Evolutionary conservation across 2,888 invertebrate genomes (phyloP).

Genomic region (Limulus polyphemus): DNA sequence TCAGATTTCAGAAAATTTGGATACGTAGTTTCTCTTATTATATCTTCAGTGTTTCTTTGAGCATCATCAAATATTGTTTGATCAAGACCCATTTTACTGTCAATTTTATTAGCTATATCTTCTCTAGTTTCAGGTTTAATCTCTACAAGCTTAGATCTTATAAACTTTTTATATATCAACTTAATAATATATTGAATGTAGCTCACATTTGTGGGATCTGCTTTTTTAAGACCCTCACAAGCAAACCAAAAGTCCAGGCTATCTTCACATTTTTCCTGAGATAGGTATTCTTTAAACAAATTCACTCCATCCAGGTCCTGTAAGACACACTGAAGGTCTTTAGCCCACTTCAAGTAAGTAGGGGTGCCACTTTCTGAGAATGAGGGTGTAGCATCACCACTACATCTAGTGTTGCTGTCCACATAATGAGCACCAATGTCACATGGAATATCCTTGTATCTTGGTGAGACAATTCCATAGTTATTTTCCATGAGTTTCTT

Average conservation of each 20-base stretch:
- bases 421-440: too few species aligned
- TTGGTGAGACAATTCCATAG: too few species aligned
- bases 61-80: conserved; percentile 73
- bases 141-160: conserved; percentile 5
- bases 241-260: conserved; percentile 69
- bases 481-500: too few species aligned
- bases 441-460: too few species aligned
- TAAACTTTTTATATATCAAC: conserved; percentile 13
- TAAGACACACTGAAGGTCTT: conserved; percentile 65
- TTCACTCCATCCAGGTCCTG: conserved; percentile 80
- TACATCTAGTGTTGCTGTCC: too few species aligned
- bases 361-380: conserved; percentile 39
- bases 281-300: conserved; percentile 53
- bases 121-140: conserved; percentile 12
- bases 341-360: conserved; percentile 77
- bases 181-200: conserved; percentile 5
- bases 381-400: background rate
- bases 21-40: conserved; percentile 76
- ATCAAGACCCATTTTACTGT: conserved; percentile 44
- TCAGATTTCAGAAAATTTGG: conserved; percentile 86
- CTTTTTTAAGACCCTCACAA: conserved; percentile 44
- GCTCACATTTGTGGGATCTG: conserved; percentile 2
- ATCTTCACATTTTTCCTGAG: conserved; percentile 33
- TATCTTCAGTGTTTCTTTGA: conserved; percentile 64
- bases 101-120: conserved; percentile 11